Percentiles rank a stretch among this genome's conserved stretches.
These are phyloP conservation scores for Vicugna pacos DNA, from an alignment of 2,113 vertebrate genomes.

Conservation along the genomic window DNA sequence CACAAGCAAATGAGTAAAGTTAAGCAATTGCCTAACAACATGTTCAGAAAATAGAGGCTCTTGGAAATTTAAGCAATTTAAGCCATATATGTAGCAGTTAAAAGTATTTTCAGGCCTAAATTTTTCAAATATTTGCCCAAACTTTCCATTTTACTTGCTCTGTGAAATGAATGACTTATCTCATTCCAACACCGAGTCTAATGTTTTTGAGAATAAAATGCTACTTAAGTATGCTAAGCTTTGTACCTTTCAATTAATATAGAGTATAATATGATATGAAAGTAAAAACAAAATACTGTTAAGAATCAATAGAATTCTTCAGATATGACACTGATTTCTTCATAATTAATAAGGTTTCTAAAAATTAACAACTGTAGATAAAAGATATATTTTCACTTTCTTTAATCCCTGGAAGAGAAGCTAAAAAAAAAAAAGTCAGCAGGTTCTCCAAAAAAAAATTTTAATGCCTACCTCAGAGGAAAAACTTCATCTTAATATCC, in stretches of 20 bases:
- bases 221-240: neutral
- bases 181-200: neutral
- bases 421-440: constrained; percentile 11
- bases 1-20: neutral
- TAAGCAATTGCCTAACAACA: neutral
- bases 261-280: neutral
- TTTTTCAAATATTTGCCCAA: constrained; percentile 1
- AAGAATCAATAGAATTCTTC: constrained; percentile 34
- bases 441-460: neutral
- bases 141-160: constrained; percentile 36
- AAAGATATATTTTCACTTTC: constrained; percentile 62
- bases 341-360: neutral
- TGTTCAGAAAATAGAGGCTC: constrained; percentile 17
- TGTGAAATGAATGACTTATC: neutral
- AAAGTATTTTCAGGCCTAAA: constrained; percentile 11
- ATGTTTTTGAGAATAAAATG: constrained; percentile 10
- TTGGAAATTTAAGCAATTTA: constrained; percentile 3
- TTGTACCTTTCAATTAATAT: neutral
- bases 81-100: neutral
- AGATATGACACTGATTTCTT: constrained; percentile 5
- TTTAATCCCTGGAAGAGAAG: neutral
- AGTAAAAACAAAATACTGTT: neutral
- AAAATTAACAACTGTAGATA: neutral
- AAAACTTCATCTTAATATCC: constrained; percentile 13
- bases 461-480: neutral